Percentiles rank a stretch among this genome's conserved stretches.
Conservation (phyloP, 2,113 vertebrate species). For the Cynoglossus semilaevis region DNA sequence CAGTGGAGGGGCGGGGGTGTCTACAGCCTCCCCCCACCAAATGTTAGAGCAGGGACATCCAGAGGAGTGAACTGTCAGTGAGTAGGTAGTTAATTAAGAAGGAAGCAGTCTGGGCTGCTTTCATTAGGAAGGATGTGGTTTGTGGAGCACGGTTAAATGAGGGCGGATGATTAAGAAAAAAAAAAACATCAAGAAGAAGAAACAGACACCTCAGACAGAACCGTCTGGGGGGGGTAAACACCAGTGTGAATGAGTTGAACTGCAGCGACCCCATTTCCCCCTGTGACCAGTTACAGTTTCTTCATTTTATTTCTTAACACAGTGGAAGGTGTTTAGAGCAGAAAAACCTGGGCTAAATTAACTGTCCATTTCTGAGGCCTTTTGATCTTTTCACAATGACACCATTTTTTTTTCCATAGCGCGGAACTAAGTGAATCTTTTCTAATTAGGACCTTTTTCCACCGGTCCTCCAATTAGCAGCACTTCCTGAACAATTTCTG, state of each 20-base stretch:
- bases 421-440: constrained; percentile 49
- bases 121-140: constrained; percentile 3
- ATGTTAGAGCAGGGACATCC: constrained; percentile 30
- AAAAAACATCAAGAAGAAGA: constrained; percentile 2
- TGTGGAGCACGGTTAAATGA: constrained; percentile 3
- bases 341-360: background rate
- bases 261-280: background rate
- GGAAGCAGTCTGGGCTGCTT: constrained; percentile 14
- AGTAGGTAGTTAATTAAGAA: constrained; percentile 26
- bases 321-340: background rate
- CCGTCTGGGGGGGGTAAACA: background rate
- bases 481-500: constrained; percentile 54
- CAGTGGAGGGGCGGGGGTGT: constrained; percentile 2
- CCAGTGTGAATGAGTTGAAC: background rate
- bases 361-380: constrained; percentile 29
- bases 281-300: background rate
- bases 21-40: constrained; percentile 38
- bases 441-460: constrained; percentile 55
- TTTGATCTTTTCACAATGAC: constrained; percentile 32
- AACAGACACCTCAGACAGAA: background rate
- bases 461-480: constrained; percentile 63
- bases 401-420: constrained; percentile 33
- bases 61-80: constrained; percentile 4
- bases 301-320: constrained; percentile 9
- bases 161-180: background rate